These are phyloP conservation scores for Calliopsis andreniformis DNA, from an alignment of 1,140 invertebrate genomes.

Conservation along the genomic window DNA sequence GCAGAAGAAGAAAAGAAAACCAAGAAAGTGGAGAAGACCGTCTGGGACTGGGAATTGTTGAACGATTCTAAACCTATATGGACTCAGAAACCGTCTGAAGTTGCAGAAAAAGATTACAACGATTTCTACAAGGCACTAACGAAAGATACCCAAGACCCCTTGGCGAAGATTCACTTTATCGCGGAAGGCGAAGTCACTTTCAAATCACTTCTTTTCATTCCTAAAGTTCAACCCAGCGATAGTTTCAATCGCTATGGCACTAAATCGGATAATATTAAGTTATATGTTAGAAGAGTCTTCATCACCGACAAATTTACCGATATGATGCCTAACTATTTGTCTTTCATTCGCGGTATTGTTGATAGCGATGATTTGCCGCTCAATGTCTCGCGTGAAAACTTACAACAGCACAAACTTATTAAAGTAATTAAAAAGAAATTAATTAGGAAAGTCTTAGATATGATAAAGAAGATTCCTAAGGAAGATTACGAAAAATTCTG, in stretches of 20 bases:
- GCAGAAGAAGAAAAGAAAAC: constrained; percentile 87
- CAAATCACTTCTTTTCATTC: constrained; percentile 97
- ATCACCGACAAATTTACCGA: constrained; percentile 99
- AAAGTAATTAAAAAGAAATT: constrained; percentile 99
- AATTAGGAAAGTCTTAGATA: constrained; percentile 97
- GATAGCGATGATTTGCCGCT: constrained; percentile 99
- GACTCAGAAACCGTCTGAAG: constrained; percentile 95
- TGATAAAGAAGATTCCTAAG: constrained; percentile 98
- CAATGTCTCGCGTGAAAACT: constrained; percentile 98
- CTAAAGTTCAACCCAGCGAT: constrained; percentile 93
- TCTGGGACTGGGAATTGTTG: constrained; percentile 98
- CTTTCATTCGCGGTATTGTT: constrained; percentile 97
- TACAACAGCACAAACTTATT: constrained; percentile 99
- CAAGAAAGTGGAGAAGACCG: constrained; percentile 95
- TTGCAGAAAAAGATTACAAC: constrained; percentile 93
- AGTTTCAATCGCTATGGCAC: constrained; percentile 97
- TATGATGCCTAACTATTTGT: constrained; percentile 99
- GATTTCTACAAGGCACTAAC: constrained; percentile 97
- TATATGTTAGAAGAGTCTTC: constrained; percentile 98
- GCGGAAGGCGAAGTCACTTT: constrained; percentile 99
- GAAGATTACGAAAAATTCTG: constrained; percentile 97
- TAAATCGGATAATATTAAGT: constrained; percentile 96
- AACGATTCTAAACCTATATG: constrained; percentile 99
- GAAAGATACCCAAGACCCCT: constrained; percentile 93
- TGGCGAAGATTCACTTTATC: constrained; percentile 96